Evolutionary conservation across 2,888 invertebrate genomes (phyloP).

Genomic region (Mesodorylaimus sp.): DNA sequence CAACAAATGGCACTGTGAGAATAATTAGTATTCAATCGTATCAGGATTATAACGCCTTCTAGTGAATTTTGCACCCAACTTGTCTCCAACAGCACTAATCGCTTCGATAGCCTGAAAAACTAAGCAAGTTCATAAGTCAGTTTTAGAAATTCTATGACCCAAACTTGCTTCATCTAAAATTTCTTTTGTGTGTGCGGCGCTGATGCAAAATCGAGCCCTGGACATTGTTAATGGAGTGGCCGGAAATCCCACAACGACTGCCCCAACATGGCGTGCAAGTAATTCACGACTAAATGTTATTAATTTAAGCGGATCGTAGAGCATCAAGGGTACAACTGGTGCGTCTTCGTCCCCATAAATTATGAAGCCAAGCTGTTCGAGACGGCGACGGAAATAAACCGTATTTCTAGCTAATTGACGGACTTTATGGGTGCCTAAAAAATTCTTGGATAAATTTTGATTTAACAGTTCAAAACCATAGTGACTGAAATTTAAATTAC

Average conservation of each 20-base stretch:
- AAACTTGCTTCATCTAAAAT: conserved; percentile 62
- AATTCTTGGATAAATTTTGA: too few species aligned
- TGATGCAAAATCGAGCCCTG: conserved; percentile 67
- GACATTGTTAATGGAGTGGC: conserved; percentile 84
- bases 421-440: not conserved
- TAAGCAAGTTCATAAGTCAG: too few species aligned
- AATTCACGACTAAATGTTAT: conserved; percentile 68
- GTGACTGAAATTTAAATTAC: too few species aligned
- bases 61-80: too few species aligned
- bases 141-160: too few species aligned
- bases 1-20: too few species aligned
- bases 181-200: conserved; percentile 76
- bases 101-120: too few species aligned
- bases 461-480: too few species aligned
- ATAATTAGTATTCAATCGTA: too few species aligned
- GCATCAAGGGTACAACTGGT: conserved; percentile 83
- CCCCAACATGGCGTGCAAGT: conserved; percentile 60
- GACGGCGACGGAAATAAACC: conserved; percentile 53
- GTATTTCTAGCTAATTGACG: conserved; percentile 45
- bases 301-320: conserved; percentile 79
- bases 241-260: conserved; percentile 91
- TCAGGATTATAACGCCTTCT: too few species aligned
- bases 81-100: too few species aligned
- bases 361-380: conserved; percentile 72
- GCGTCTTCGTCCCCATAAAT: conserved; percentile 79